Conservation (phyloP, 2,797 vertebrate species). For the Columba guinea region DNA sequence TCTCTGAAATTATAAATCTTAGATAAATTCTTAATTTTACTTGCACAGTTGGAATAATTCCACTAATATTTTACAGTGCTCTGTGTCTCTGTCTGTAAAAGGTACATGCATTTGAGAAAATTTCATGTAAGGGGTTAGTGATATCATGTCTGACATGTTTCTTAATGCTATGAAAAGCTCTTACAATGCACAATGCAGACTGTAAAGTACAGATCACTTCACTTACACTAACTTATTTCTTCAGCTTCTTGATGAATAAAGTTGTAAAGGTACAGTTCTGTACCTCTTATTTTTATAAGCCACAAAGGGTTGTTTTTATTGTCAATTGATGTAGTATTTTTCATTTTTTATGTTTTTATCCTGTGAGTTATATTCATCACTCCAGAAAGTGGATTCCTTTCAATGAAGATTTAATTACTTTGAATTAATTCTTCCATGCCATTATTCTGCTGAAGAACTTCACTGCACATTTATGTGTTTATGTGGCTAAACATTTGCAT, state of each 20-base stretch:
- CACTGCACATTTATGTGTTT: constrained; percentile 45
- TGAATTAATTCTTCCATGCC: constrained; percentile 4
- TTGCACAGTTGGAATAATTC: not conserved
- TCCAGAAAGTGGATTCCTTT: constrained; percentile 11
- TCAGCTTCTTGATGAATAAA: not conserved
- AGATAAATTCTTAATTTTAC: not conserved
- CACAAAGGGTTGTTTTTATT: not conserved
- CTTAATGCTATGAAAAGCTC: not conserved
- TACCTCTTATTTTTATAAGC: not conserved
- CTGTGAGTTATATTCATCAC: not conserved
- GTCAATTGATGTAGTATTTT: not conserved
- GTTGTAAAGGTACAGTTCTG: not conserved
- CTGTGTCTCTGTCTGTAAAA: not conserved
- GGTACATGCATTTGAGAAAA: not conserved
- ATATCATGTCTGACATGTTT: not conserved
- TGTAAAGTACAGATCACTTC: not conserved
- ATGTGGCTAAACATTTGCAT: constrained; percentile 30
- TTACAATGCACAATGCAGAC: not conserved
- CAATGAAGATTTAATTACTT: constrained; percentile 48
- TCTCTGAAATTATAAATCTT: not conserved
- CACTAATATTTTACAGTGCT: not conserved
- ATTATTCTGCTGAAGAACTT: constrained; percentile 26
- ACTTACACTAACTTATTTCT: not conserved
- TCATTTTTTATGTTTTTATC: not conserved
- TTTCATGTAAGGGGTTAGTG: not conserved